Conservation (phyloP, 2,797 vertebrate species). For the Eospalax fontanierii region DNA sequence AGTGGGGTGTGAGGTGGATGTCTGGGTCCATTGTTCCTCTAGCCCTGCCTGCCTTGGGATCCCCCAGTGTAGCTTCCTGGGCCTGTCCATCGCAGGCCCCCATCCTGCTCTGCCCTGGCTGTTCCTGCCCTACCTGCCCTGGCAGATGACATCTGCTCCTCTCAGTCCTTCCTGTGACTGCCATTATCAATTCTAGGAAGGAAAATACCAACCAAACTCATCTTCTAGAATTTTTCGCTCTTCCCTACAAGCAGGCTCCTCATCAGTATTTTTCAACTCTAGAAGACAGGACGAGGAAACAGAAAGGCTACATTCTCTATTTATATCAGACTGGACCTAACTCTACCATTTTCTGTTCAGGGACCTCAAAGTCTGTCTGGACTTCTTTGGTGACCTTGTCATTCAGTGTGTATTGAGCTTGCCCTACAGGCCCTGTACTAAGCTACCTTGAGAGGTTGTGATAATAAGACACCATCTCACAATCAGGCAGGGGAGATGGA, state of each 20-base stretch:
- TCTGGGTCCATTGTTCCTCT: neutral
- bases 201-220: neutral
- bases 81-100: neutral
- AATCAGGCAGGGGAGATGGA: neutral
- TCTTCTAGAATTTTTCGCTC: neutral
- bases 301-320: neutral
- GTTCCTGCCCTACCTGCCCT: neutral
- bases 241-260: neutral
- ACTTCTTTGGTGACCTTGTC: neutral
- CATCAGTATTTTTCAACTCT: neutral
- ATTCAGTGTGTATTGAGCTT: neutral
- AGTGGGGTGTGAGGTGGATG: neutral
- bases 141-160: neutral
- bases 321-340: neutral
- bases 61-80: neutral
- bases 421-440: neutral
- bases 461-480: neutral
- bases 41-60: neutral
- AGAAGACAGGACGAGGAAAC: neutral
- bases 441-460: neutral
- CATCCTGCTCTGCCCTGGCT: neutral
- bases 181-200: neutral
- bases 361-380: neutral
- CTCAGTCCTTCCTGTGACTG: neutral
- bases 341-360: neutral